Evolutionary conservation across 2,113 vertebrate genomes (phyloP).

Genomic region (Ptilorrhoa leucosticta): DNA sequence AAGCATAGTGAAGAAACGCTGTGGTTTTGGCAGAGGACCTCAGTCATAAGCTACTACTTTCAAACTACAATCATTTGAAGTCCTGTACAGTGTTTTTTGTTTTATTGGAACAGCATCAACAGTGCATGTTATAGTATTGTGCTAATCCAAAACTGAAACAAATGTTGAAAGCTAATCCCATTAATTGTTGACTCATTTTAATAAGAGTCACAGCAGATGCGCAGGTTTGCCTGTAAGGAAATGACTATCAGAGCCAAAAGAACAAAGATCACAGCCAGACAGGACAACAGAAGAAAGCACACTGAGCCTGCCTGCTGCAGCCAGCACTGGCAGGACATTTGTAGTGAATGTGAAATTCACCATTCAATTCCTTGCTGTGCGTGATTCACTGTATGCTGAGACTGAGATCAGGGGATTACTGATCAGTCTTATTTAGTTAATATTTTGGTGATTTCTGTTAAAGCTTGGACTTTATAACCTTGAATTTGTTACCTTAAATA

Average conservation of each 20-base stretch:
- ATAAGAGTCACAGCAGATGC: background rate
- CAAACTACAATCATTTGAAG: background rate
- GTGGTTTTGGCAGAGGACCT: background rate
- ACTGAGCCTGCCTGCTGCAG: background rate
- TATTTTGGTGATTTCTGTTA: background rate
- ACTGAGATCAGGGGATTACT: background rate
- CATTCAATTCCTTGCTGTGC: background rate
- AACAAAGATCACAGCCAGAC: background rate
- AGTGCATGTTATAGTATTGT: background rate
- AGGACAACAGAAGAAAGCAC: background rate
- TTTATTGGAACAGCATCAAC: background rate
- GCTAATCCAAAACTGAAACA: background rate
- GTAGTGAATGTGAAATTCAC: background rate
- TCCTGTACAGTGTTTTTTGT: background rate
- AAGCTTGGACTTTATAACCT: background rate
- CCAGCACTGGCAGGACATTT: background rate
- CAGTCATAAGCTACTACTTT: background rate
- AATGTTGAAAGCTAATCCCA: background rate
- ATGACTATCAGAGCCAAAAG: background rate
- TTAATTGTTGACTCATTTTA: background rate
- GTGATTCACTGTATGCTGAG: background rate
- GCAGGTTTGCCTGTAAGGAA: background rate
- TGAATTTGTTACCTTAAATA: background rate
- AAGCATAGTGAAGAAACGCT: background rate
- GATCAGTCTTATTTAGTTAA: background rate